Evolutionary conservation across 1,140 invertebrate species (phyloP).

Genomic region (Drosophila obscura): DNA sequence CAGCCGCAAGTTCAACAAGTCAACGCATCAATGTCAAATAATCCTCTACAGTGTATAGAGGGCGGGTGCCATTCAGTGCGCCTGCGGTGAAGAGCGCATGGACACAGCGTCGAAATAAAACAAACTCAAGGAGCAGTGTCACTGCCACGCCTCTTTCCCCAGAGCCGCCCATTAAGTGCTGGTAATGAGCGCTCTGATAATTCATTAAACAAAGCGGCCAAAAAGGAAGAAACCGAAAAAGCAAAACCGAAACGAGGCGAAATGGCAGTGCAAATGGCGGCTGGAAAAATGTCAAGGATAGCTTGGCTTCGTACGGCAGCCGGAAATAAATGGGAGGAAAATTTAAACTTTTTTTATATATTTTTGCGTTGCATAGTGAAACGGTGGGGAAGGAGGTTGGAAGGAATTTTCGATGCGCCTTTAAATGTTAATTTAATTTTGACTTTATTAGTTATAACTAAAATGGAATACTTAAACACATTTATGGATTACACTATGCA

Average conservation of each 20-base stretch:
- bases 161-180: constrained; percentile 28
- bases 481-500: too few relatives aligned
- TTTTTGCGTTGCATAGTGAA: not conserved
- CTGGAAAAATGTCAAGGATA: constrained; percentile 73
- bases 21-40: constrained; percentile 56
- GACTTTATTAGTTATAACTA: not conserved
- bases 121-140: constrained; percentile 51
- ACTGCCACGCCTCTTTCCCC: constrained; percentile 38
- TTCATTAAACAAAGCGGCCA: constrained; percentile 62
- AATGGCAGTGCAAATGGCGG: constrained; percentile 46
- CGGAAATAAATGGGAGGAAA: constrained; percentile 42
- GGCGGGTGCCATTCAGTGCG: constrained; percentile 6
- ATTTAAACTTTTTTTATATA: constrained; percentile 18
- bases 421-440: constrained; percentile 14
- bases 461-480: too few relatives aligned
- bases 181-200: constrained; percentile 71
- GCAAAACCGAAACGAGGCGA: constrained; percentile 36
- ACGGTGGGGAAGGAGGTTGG: not conserved
- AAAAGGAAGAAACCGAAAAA: constrained; percentile 1
- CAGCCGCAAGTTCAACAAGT: constrained; percentile 52
- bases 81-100: constrained; percentile 12
- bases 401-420: not conserved
- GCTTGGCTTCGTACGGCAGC: constrained; percentile 28
- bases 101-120: constrained; percentile 48
- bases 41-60: constrained; percentile 7